Conservation (phyloP, 2,797 vertebrate species). For the Zalophus californianus region DNA sequence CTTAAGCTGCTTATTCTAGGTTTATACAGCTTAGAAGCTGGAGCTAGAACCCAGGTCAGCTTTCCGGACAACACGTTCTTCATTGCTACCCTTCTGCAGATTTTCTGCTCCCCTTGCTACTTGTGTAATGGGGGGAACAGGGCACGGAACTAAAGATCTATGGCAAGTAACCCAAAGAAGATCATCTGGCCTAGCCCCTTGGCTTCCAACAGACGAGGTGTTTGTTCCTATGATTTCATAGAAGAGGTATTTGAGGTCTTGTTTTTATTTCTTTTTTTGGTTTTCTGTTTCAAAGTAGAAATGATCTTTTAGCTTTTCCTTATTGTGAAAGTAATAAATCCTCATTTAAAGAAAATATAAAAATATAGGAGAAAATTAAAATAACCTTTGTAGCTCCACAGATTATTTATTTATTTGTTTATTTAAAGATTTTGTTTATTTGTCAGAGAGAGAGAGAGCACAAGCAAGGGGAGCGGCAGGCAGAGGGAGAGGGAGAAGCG, state of each 20-base stretch:
- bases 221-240: not conserved
- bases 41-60: not conserved
- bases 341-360: constrained; percentile 9
- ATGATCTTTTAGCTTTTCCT: not conserved
- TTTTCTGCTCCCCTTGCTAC: not conserved
- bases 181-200: not conserved
- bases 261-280: not conserved
- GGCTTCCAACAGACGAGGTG: not conserved
- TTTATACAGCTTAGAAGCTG: not conserved
- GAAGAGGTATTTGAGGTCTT: not conserved
- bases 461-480: not conserved
- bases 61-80: not conserved
- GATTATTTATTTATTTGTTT: not conserved
- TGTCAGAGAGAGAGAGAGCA: too few relatives aligned
- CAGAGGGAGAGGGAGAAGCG: not conserved
- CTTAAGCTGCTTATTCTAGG: not conserved
- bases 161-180: not conserved
- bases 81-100: not conserved
- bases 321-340: constrained; percentile 16
- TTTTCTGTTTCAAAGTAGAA: constrained; percentile 62
- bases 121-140: not conserved
- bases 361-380: not conserved
- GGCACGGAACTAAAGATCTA: not conserved
- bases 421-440: not conserved
- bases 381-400: not conserved